Base-by-base conservation (phyloP, 2,888 invertebrate genomes). In the Tetragonula carbonaria region DNA sequence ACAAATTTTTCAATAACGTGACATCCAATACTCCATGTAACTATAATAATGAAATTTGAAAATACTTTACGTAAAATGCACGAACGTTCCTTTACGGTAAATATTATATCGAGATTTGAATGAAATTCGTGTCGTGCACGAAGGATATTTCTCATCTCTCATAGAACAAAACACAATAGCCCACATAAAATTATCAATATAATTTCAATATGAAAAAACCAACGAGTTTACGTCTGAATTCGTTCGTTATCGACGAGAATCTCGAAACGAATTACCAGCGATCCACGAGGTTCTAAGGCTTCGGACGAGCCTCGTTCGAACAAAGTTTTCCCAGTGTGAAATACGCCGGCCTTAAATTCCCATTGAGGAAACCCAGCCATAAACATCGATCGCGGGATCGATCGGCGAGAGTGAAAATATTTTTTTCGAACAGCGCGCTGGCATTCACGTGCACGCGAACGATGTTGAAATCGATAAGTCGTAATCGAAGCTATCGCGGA, bases 401-500 rank as follows among this genome's bases (percentile, higher is more conserved):
- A 28, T 28, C 45, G 13, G 21, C 45, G 38, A 50, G 68, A 78
- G 68, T 55, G 72, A 51, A 71, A 76, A 79, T 53, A 68, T 73
- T 45, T 59, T 67, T 78, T 62, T 65, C 78, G 6, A 38, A 16
- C 55, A 51, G 18, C 21, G 66, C 16, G 1, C 23, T 50, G n/a
- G 50, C 33, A 18, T 28, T 50, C 62, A 38, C 38, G 38, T 8
- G 45, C 45, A 45, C 33, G 72, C 45, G 55, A 80, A 78, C 76
- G 70, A 80, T 88, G 82, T 84, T 70, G 85, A 82, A 85, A 88
- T 68, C 81, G 72, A 78, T 80, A 82, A 38, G 38, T 78, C 74
- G 83, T 62, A 78, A 88, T 85, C 85, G 71, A 81, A 81, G 8
- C 74, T 75, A 75, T 80, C 70, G 62, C 62, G 68, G 76, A 18